These are phyloP conservation scores for Caenorhabditis elegans DNA, from an alignment of 1,140 invertebrate genomes.

Conservation along the genomic window WBcel235 BX284602.5:6743001-6743500, in stretches of 20 bases:
- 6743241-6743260: constrained; percentile 1
- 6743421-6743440: background rate
- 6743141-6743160: background rate
- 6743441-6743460: background rate
- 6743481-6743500: background rate
- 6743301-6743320: background rate
- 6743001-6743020: background rate
- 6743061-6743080: background rate
- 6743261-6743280: background rate
- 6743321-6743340: background rate
- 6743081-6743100: background rate
- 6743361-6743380: background rate
- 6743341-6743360: background rate
- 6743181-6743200: background rate
- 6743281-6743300: background rate
- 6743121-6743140: background rate
- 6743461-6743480: background rate
- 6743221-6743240: background rate
- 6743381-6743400: background rate
- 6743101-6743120: constrained; percentile 6
- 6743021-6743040: constrained; percentile 6
- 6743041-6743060: background rate
- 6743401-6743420: background rate
- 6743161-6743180: no score
- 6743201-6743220: background rate